Evolutionary conservation across 2,113 vertebrate species (phyloP).

Genomic region (Protobothrops mucrosquamatus): DNA sequence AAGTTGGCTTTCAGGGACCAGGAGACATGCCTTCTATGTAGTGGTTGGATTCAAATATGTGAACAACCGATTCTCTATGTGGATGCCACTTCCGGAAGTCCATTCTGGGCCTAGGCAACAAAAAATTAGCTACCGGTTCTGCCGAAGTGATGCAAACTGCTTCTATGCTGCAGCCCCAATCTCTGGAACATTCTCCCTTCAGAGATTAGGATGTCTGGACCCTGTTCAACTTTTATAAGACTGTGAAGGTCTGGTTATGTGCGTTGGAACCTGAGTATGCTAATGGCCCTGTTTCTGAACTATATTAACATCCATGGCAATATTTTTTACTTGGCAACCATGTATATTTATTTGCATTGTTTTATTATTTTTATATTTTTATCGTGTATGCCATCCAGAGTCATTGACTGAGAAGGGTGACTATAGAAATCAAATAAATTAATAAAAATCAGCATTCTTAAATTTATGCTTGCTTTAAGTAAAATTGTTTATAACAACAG

Average conservation of each 20-base stretch:
- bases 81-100: too few relatives aligned
- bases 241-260: background rate
- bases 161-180: too few relatives aligned
- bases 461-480: slow-evolving; percentile 37
- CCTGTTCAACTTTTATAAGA: background rate
- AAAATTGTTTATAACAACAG: background rate
- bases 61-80: too few relatives aligned
- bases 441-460: background rate
- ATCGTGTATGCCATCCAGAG: background rate
- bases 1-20: background rate
- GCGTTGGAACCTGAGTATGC: background rate
- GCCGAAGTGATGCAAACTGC: too few relatives aligned
- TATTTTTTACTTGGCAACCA: background rate
- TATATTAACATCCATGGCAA: background rate
- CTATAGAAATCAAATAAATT: background rate
- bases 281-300: background rate
- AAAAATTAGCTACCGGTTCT: too few relatives aligned
- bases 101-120: too few relatives aligned
- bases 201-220: background rate
- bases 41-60: background rate
- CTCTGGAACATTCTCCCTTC: background rate
- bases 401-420: background rate
- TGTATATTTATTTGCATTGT: background rate
- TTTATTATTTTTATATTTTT: background rate
- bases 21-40: background rate